Percentiles rank a stretch among this genome's conserved stretches.
These are phyloP conservation scores for Megaceryle maxima DNA, from an alignment of 2,113 vertebrate species.

Conservation along the genomic window DNA sequence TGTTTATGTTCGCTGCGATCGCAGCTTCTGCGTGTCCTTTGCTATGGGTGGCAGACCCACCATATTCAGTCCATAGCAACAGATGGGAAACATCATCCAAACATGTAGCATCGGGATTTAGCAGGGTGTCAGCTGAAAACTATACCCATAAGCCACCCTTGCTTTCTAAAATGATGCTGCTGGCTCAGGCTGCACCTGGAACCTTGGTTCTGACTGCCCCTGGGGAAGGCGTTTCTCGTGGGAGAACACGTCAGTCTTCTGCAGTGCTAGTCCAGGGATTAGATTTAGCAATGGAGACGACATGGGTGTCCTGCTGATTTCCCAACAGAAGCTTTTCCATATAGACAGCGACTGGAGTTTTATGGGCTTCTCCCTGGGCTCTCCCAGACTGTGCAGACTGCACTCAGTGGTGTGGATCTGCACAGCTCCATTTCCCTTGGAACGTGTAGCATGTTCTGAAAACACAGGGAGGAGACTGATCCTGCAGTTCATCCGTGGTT, in stretches of 20 bases:
- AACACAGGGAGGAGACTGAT: background rate
- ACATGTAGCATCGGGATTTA: background rate
- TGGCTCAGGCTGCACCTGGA: background rate
- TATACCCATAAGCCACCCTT: background rate
- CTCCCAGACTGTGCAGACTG: background rate
- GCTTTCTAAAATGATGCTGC: background rate
- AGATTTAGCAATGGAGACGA: fast-evolving
- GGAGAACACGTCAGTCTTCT: background rate
- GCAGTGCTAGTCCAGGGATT: background rate
- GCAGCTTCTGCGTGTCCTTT: background rate
- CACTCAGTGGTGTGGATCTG: background rate
- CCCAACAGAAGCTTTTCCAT: background rate
- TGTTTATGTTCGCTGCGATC: background rate
- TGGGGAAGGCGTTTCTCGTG: background rate
- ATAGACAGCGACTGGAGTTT: background rate
- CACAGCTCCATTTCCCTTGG: background rate
- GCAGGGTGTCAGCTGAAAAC: background rate
- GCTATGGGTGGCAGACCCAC: background rate
- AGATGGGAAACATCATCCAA: background rate
- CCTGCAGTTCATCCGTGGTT: background rate
- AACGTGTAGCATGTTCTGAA: background rate
- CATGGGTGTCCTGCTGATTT: background rate
- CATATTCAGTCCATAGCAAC: background rate
- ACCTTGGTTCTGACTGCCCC: background rate
- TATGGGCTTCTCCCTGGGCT: background rate